Conservation (phyloP, 2,113 vertebrate genomes). For the Forbesichthys papilliferus region DNA sequence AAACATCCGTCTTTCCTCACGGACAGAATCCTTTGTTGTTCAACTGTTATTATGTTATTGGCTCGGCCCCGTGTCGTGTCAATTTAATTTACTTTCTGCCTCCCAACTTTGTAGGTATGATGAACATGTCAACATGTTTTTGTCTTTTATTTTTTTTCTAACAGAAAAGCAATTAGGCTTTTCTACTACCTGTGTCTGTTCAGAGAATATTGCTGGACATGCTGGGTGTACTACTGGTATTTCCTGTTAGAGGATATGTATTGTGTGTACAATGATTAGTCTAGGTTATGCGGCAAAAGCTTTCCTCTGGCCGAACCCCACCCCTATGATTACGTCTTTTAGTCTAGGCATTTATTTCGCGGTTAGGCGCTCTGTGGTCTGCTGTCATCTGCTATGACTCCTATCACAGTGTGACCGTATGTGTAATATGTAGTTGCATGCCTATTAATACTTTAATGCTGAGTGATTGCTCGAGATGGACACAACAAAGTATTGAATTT, state of each 20-base stretch:
- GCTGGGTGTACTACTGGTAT: conserved; percentile 45
- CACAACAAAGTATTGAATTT: too few relatives aligned
- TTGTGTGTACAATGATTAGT: conserved; percentile 45
- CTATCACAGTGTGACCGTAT: too few relatives aligned
- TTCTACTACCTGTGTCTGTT: neutral
- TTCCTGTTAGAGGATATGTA: conserved; percentile 65
- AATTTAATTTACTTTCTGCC: neutral
- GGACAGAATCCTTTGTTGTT: neutral
- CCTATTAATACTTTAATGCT: too few relatives aligned
- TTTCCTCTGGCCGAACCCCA: conserved; percentile 26
- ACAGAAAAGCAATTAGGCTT: conserved; percentile 28
- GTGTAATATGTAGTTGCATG: too few relatives aligned
- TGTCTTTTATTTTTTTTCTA: neutral
- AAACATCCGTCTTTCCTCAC: neutral
- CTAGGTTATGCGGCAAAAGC: conserved; percentile 40
- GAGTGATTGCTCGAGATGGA: too few relatives aligned
- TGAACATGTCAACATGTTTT: neutral
- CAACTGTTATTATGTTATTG: neutral
- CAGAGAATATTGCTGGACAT: neutral
- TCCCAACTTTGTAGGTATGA: neutral
- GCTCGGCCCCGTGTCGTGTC: neutral
- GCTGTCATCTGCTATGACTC: too few relatives aligned
- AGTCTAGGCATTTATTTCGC: neutral
- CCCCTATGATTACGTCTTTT: conserved; percentile 17
- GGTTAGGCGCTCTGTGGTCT: neutral